Conservation (phyloP, 2,113 vertebrate species). For the Saimiri boliviensis region DNA sequence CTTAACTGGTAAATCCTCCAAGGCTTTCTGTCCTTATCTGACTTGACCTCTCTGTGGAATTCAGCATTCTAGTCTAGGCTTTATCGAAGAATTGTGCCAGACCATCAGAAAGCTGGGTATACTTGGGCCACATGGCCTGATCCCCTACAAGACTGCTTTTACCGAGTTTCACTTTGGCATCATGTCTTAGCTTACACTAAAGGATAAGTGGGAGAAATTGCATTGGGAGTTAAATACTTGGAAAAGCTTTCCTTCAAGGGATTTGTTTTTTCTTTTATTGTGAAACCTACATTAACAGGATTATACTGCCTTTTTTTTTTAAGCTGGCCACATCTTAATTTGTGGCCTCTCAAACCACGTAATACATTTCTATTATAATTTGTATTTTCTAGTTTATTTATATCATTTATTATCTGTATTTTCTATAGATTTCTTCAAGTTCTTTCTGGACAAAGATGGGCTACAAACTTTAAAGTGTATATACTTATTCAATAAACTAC, state of each 20-base stretch:
- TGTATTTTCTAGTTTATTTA: not conserved
- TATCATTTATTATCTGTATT: constrained; percentile 18
- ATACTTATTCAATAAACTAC: not conserved
- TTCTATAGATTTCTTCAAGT: constrained; percentile 28
- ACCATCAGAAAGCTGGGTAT: constrained; percentile 36
- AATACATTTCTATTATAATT: not conserved
- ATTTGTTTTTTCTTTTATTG: constrained; percentile 27
- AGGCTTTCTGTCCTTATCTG: constrained; percentile 37
- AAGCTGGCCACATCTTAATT: not conserved
- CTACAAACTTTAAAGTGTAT: constrained; percentile 1
- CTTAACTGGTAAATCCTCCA: constrained; percentile 22
- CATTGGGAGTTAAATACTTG: constrained; percentile 3
- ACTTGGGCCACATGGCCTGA: constrained; percentile 5
- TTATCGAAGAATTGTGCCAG: constrained; percentile 46
- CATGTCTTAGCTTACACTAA: constrained; percentile 52
- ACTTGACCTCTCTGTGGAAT: constrained; percentile 13
- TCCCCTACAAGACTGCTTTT: constrained; percentile 24
- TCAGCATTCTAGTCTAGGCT: constrained; percentile 23
- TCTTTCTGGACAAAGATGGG: not conserved
- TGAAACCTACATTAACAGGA: not conserved
- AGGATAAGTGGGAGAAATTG: constrained; percentile 8
- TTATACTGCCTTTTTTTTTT: not conserved
- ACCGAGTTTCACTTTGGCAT: constrained; percentile 49
- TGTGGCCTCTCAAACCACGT: not conserved
- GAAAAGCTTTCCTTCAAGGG: constrained; percentile 32